These are phyloP conservation scores for Pipistrellus kuhlii DNA, from an alignment of 2,797 vertebrate genomes.

Conservation along the genomic window DNA sequence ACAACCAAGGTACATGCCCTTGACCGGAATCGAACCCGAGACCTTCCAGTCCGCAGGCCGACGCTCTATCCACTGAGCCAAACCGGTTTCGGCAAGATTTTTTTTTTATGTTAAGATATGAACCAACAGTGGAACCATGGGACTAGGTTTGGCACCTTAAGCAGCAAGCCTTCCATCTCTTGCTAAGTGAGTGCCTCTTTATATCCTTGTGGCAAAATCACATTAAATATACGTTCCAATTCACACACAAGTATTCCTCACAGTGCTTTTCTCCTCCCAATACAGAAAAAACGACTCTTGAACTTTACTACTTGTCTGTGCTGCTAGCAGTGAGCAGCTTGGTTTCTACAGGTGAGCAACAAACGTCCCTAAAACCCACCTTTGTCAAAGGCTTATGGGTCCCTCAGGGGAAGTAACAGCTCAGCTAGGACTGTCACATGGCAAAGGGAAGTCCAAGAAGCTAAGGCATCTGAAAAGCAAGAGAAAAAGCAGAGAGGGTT, in stretches of 20 bases:
- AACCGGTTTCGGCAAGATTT: too few species aligned
- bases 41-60: too few species aligned
- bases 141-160: not conserved
- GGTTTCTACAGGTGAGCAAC: conserved; percentile 76
- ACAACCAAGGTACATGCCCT: too few species aligned
- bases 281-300: conserved; percentile 79
- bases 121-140: not conserved
- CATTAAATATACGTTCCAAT: not conserved
- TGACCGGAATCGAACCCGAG: too few species aligned
- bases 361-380: not conserved
- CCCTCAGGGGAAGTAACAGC: not conserved
- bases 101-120: not conserved
- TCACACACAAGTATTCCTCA: conserved; percentile 14
- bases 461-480: not conserved
- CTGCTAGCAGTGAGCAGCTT: conserved; percentile 72
- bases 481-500: not conserved
- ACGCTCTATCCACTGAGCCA: too few species aligned
- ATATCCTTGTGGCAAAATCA: not conserved
- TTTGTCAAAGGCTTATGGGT: not conserved
- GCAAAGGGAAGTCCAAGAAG: not conserved
- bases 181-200: not conserved
- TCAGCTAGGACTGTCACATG: rapidly evolving
- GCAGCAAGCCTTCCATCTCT: not conserved
- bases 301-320: conserved; percentile 81
- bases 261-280: not conserved